These are phyloP conservation scores for Brevimyrus niger DNA, from an alignment of 2,113 vertebrate species.

Conservation along the genomic window DNA sequence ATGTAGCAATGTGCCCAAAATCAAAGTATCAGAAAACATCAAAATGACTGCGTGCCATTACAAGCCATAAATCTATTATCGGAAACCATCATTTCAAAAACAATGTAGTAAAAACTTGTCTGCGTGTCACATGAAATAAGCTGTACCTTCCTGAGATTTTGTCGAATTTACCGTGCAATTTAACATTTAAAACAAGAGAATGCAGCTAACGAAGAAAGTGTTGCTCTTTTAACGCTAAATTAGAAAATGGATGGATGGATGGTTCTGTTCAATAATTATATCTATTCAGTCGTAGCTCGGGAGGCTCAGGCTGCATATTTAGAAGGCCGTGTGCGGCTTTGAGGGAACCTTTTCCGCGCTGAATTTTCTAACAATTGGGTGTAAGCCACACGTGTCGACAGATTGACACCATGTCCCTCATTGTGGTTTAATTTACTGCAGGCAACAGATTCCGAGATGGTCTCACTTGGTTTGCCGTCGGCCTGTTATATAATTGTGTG, in stretches of 20 bases:
- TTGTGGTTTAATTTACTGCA: slow-evolving; percentile 30
- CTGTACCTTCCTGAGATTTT: background rate
- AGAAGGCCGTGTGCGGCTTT: background rate
- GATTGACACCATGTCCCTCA: slow-evolving; percentile 22
- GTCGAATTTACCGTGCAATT: background rate
- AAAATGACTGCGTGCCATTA: background rate
- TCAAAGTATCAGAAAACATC: background rate
- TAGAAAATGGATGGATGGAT: background rate
- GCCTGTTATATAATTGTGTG: slow-evolving; percentile 7
- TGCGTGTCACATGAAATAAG: no score
- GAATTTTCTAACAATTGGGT: background rate
- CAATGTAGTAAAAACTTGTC: background rate
- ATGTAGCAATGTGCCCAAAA: background rate
- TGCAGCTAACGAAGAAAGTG: background rate
- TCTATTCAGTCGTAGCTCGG: background rate
- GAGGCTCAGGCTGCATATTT: background rate
- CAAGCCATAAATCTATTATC: background rate
- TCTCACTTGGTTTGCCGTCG: slow-evolving; percentile 13
- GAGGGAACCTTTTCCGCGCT: background rate
- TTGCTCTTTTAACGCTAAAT: background rate
- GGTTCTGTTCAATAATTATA: no score
- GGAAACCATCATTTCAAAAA: background rate
- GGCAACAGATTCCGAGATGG: slow-evolving; percentile 17
- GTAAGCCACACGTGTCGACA: slow-evolving; percentile 23
- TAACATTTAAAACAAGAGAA: background rate